Base-by-base conservation (phyloP, 2,797 vertebrate genomes). In the Pelochelys cantorii region DNA sequence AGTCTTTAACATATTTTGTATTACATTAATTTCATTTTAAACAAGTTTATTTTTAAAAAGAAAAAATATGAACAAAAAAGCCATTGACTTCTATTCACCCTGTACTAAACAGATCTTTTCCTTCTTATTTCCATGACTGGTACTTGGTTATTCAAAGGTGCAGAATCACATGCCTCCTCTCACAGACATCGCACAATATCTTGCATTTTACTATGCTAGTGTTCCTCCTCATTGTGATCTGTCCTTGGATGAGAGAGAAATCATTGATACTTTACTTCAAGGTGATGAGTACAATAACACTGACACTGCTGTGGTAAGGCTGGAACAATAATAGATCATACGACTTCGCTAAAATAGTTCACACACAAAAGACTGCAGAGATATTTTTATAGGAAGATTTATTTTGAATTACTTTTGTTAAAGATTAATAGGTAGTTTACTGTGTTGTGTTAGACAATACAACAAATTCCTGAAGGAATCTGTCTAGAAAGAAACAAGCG, bases 311-410 rank as follows among this genome's bases (percentile, higher is more conserved):
- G 6, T 5, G 53, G 79, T n/a, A 82, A 27, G 34, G 22, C 11
- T 29, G n/a, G 13, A 12, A 29, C 22, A 85, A 62, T 3, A 29
- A 55, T 4, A 60, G 8, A 5, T 42, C 31, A 5, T 11, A 77
- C 60, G 12, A n/a, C 74, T 79, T 53, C 17, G 42, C 71, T 81
- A 68, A 81, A 85, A 62, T 37, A 79, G 60, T 57, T 71, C 18
- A 88, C 31, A 75, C 34, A 27, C 2, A 84, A 62, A 31, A 75
- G 81, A 87, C 34, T 2, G 1, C 11, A 79, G 52, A 75, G 34
- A 60, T 2, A 57, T 77, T 90, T 86, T 93, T 91, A 90, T 53
- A 88, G 56, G 13, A 37, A 93, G 53, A 96, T 96, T 95, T 94
- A 94, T 95, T 95, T 74, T 90, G 60, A 90, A 11, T 15, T 57